Conservation (phyloP, 2,797 vertebrate species). For the Thunnus albacares region DNA sequence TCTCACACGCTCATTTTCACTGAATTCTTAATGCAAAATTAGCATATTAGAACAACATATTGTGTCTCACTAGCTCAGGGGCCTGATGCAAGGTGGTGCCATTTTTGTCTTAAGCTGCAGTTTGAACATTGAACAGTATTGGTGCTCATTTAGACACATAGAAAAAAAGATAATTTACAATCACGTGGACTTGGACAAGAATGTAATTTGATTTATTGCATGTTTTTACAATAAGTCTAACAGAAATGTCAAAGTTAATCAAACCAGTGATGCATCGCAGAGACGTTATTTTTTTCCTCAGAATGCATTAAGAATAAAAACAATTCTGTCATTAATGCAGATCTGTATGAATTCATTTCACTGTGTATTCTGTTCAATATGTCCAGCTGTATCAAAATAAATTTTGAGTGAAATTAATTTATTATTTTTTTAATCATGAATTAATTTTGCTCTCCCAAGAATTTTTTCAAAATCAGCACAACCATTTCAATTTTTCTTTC, state of each 20-base stretch:
- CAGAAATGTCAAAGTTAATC: constrained; percentile 42
- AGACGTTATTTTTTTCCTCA: constrained; percentile 1
- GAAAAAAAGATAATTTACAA: constrained; percentile 24
- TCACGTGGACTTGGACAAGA: constrained; percentile 32
- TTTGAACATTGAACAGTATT: constrained; percentile 50
- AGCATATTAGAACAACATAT: constrained; percentile 83
- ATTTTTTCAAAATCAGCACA: constrained; percentile 6
- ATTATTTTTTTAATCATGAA: constrained; percentile 8
- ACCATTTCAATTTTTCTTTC: neutral
- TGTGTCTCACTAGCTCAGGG: constrained; percentile 74
- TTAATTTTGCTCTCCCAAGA: constrained; percentile 2
- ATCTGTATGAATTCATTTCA: constrained; percentile 7
- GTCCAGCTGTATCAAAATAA: neutral
- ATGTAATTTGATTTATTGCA: constrained; percentile 43
- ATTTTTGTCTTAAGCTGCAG: constrained; percentile 64
- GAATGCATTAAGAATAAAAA: constrained; percentile 9
- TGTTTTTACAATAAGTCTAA: constrained; percentile 23
- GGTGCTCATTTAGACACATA: constrained; percentile 35
- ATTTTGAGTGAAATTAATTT: neutral
- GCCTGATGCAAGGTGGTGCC: constrained; percentile 64
- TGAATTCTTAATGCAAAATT: constrained; percentile 81
- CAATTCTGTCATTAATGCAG: constrained; percentile 15
- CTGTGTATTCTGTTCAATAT: constrained; percentile 3
- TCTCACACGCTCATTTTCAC: constrained; percentile 79
- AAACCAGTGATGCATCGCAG: constrained; percentile 26